A percentile compares a stretch with the other conserved stretches of the same genome.
phyloP scores from a whole-genome alignment of 2,888 invertebrate species.

The Orthonevra nobilis region DNA sequence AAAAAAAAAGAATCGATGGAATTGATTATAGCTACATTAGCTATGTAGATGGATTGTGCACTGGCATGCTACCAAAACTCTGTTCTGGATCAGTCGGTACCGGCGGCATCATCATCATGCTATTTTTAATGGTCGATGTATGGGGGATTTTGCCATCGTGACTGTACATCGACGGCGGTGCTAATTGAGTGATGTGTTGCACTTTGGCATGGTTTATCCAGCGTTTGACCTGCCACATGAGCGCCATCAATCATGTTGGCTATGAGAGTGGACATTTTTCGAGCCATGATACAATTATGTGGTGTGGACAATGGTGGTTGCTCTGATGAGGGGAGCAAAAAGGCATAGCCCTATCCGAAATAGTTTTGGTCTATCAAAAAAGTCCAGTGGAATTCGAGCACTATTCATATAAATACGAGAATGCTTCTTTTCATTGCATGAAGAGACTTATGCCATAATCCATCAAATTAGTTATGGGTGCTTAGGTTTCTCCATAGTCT shows the following conservation, averaged over 20 bases:
- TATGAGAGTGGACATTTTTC: slow-evolving; percentile 38
- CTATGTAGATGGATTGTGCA: slow-evolving; percentile 40
- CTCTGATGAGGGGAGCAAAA: no score
- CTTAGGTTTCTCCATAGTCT: no score
- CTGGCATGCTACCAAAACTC: slow-evolving; percentile 11
- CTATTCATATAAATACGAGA: no score
- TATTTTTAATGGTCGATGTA: not conserved
- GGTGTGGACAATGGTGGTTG: no score
- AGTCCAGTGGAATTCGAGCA: no score
- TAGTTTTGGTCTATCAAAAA: no score
- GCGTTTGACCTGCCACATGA: slow-evolving; percentile 52
- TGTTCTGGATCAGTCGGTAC: slow-evolving; percentile 20
- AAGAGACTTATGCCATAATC: no score
- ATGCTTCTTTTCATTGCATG: no score
- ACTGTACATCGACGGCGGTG: slow-evolving; percentile 54
- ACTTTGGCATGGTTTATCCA: slow-evolving; percentile 52
- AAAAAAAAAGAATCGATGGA: not conserved
- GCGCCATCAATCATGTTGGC: slow-evolving; percentile 52
- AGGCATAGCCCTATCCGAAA: no score
- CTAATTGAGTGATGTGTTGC: slow-evolving; percentile 63
- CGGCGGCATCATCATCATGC: slow-evolving; percentile 18
- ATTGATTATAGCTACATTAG: slow-evolving; percentile 24
- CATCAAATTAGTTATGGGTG: no score
- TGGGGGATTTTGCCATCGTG: slow-evolving; percentile 48
- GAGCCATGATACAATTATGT: no score